phyloP scores from a whole-genome alignment of 2,888 invertebrate species.

The Galerucella calmariensis region DNA sequence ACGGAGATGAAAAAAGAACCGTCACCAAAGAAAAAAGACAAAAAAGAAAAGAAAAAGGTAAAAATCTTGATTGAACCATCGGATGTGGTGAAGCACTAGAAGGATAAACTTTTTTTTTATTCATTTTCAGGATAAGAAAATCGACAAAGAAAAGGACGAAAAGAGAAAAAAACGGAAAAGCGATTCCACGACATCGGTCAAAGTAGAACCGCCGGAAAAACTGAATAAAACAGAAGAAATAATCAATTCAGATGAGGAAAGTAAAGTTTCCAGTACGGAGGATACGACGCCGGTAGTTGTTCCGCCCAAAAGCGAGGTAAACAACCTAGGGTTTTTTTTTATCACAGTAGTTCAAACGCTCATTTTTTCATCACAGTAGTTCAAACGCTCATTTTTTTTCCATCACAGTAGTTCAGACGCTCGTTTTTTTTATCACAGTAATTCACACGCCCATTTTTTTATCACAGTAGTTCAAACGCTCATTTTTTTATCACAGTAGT shows the following conservation, averaged over 20 bases:
- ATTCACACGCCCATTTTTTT: too few relatives aligned
- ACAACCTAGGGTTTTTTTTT: constrained; percentile 16
- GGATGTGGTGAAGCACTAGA: too few relatives aligned
- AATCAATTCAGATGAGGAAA: constrained; percentile 56
- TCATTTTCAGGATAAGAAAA: constrained; percentile 63
- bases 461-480: too few relatives aligned
- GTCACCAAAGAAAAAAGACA: constrained; percentile 67
- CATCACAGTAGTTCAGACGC: too few relatives aligned
- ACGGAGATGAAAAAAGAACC: constrained; percentile 68
- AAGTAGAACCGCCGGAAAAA: constrained; percentile 66
- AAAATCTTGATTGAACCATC: not conserved
- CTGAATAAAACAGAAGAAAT: constrained; percentile 62
- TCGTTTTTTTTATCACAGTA: too few relatives aligned
- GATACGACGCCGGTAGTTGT: constrained; percentile 45
- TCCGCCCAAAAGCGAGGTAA: constrained; percentile 49
- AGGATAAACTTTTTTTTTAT: too few relatives aligned
- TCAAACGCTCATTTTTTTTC: too few relatives aligned
- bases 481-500: too few relatives aligned
- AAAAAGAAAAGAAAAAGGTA: constrained; percentile 60
- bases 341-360: too few relatives aligned
- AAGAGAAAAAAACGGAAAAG: constrained; percentile 75
- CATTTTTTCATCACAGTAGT: not conserved
- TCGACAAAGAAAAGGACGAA: constrained; percentile 70
- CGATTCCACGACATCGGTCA: constrained; percentile 63
- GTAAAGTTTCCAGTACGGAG: constrained; percentile 52